Conservation (phyloP, 92 coral and sea anemone genomes). For the Paramuricea clavata region DNA sequence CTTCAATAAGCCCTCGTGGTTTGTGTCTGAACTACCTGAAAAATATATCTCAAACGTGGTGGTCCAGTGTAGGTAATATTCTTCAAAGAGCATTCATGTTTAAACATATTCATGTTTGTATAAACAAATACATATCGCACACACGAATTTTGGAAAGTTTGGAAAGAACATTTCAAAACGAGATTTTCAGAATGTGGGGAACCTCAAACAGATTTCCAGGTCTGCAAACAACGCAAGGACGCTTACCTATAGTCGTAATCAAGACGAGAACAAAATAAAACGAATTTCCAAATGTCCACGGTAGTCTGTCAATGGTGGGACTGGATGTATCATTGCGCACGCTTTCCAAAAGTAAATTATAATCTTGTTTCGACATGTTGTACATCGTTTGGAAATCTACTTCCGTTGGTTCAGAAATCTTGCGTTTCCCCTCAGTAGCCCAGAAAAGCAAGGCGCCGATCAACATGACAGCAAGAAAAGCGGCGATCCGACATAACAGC, state of each 20-base stretch:
- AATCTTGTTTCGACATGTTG: neutral
- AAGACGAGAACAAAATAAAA: constrained; percentile 8
- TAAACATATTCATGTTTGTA: no score
- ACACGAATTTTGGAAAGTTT: no score
- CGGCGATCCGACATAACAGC: neutral
- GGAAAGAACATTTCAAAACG: no score
- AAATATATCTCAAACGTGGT: no score
- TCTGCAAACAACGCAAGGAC: neutral
- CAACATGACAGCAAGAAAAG: constrained; percentile 9
- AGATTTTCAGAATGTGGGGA: neutral
- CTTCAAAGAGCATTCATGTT: no score
- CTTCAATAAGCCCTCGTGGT: no score
- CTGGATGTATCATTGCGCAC: constrained; percentile 6
- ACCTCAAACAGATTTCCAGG: neutral
- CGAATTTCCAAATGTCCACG: constrained; percentile 28
- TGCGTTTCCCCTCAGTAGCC: constrained; percentile 3
- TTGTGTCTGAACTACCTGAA: no score
- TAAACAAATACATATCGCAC: no score
- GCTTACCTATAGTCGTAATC: constrained; percentile 34
- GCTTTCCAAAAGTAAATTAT: neutral
- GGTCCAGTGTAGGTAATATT: no score
- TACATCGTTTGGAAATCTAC: neutral
- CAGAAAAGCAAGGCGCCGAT: constrained; percentile 11
- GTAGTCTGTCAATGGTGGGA: neutral
- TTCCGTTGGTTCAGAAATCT: neutral